Evolutionary conservation across 2,113 vertebrate species (phyloP).

Genomic region (Varanus salvator): DNA sequence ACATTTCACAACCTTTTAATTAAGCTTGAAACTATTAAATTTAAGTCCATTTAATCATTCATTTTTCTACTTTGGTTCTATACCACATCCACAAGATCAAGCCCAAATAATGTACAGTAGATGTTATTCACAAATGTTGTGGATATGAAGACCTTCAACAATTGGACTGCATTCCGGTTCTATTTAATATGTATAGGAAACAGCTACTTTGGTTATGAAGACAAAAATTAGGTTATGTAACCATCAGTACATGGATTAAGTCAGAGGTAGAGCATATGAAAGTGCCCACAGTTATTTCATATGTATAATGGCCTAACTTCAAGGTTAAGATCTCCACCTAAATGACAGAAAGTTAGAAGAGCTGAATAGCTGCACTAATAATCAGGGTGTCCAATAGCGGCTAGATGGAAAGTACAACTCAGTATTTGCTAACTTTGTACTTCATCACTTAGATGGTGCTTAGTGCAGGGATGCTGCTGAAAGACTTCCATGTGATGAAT

Average conservation of each 20-base stretch:
- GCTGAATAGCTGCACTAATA: background rate
- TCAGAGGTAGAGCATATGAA: background rate
- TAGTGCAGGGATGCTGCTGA: too few relatives aligned
- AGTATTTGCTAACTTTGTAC: background rate
- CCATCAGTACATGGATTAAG: background rate
- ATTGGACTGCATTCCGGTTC: background rate
- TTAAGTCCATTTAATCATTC: background rate
- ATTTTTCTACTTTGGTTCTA: background rate
- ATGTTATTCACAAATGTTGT: background rate
- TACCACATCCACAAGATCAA: background rate
- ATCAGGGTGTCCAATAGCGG: background rate
- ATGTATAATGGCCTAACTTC: background rate
- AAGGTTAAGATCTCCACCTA: background rate
- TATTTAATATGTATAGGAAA: background rate
- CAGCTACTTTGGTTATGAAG: background rate
- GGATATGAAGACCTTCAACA: background rate
- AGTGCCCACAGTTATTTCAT: background rate
- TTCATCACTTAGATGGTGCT: too few relatives aligned
- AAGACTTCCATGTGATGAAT: too few relatives aligned
- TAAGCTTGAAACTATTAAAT: conserved; percentile 21
- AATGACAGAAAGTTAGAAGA: background rate
- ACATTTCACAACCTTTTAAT: conserved; percentile 27
- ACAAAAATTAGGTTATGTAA: background rate
- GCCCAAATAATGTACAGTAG: background rate
- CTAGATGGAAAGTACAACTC: background rate